phyloP scores from a whole-genome alignment of 2,113 vertebrate species.

The Cariama cristata region DNA sequence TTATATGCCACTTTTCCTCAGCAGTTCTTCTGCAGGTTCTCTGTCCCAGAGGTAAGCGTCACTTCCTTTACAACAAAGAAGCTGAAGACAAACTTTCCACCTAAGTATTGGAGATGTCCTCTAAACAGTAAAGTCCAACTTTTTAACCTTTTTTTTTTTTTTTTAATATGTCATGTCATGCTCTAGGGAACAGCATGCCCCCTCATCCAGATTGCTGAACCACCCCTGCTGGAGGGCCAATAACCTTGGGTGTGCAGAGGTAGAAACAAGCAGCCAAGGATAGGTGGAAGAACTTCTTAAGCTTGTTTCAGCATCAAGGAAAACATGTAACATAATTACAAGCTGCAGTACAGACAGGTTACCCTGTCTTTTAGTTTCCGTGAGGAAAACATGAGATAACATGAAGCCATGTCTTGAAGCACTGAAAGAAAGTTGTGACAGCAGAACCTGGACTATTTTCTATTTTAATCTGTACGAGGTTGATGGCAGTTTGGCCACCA shows the following conservation, averaged over 20 bases:
- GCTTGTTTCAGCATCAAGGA: not conserved
- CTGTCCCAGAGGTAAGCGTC: accelerated
- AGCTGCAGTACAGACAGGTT: not conserved
- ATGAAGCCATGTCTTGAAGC: not conserved
- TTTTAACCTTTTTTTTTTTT: not conserved
- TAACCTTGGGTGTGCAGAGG: not conserved
- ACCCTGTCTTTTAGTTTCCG: not conserved
- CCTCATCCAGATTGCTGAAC: not conserved
- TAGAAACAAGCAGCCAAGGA: not conserved
- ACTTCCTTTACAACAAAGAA: not conserved
- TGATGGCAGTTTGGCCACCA: not conserved
- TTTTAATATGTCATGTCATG: not conserved
- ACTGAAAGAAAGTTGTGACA: not conserved
- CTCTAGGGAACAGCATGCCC: not conserved
- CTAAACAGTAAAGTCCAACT: not conserved
- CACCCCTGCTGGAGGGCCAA: not conserved
- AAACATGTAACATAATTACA: not conserved
- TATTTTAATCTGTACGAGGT: not conserved
- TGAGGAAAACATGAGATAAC: not conserved
- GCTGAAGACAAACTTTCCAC: not conserved
- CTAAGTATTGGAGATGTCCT: not conserved
- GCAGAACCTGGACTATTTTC: not conserved
- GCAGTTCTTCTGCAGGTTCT: not conserved
- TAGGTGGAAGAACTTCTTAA: not conserved
- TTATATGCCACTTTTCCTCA: not conserved